Evolutionary conservation across 2,888 invertebrate genomes (phyloP).

Genomic region (Hypselothyrea guttata): DNA sequence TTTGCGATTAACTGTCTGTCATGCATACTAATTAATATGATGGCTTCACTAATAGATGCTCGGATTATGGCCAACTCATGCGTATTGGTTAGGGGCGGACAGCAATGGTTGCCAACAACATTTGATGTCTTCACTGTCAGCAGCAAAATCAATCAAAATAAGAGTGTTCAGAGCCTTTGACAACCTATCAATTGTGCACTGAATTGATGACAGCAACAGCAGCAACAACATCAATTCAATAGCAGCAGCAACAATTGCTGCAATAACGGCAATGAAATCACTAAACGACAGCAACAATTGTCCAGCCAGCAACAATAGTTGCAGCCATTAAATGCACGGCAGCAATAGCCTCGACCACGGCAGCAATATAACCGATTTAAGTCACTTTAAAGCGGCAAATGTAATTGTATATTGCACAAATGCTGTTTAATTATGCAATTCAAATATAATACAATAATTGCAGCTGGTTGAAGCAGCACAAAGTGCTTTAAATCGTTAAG

Average conservation of each 20-base stretch:
- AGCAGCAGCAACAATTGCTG: background rate
- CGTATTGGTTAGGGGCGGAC: conserved; percentile 1
- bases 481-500: background rate
- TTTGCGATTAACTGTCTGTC: conserved; percentile 19
- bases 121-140: conserved; percentile 10
- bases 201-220: conserved; percentile 61
- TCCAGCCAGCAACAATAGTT: background rate
- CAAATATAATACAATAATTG: conserved; percentile 25
- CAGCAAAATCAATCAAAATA: conserved; percentile 61
- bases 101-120: conserved; percentile 10
- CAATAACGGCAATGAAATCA: background rate
- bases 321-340: background rate
- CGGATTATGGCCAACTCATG: conserved; percentile 28
- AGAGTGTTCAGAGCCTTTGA: conserved; percentile 49
- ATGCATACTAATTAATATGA: conserved; percentile 41
- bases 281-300: background rate
- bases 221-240: background rate
- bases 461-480: conserved; percentile 11
- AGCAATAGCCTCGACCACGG: background rate
- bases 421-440: conserved; percentile 20
- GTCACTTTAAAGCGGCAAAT: conserved; percentile 20
- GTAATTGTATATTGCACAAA: conserved; percentile 13
- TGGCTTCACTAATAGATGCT: conserved; percentile 27
- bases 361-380: background rate
- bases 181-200: conserved; percentile 43